Conservation (phyloP, 2,888 invertebrate genomes). For the Stenotaenia linearis region DNA sequence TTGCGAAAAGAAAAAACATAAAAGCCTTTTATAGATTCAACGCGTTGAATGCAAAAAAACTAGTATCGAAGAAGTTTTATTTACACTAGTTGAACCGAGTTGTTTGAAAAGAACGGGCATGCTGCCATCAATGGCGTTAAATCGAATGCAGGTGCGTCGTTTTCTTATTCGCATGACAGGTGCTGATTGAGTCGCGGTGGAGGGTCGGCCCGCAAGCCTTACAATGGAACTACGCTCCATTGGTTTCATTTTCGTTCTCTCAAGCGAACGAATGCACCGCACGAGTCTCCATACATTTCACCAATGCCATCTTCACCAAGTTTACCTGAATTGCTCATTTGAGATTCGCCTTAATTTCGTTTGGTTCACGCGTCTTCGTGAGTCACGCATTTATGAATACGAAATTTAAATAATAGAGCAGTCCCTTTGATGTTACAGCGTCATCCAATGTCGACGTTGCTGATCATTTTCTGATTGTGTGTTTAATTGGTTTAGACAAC, state of each 20-base stretch:
- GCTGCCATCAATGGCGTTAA: neutral
- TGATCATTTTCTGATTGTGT: neutral
- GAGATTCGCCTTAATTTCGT: neutral
- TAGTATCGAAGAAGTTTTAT: neutral
- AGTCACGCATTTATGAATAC: neutral
- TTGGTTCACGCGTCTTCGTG: neutral
- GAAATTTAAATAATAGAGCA: neutral
- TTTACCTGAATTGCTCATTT: slow-evolving; percentile 16
- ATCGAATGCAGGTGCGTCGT: slow-evolving; percentile 13
- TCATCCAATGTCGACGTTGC: neutral
- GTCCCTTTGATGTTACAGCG: neutral
- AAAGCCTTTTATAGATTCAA: neutral
- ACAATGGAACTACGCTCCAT: neutral
- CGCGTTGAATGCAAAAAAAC: neutral
- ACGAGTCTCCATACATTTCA: neutral
- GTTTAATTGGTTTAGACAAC: slow-evolving; percentile 7
- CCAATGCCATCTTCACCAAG: neutral
- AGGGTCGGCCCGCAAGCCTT: neutral
- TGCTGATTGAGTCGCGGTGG: slow-evolving; percentile 20
- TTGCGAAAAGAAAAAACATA: too few species aligned
- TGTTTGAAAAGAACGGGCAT: neutral
- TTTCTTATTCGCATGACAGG: slow-evolving; percentile 21
- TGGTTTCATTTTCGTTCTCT: slow-evolving; percentile 16
- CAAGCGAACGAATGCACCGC: neutral
- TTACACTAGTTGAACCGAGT: neutral